Conservation (phyloP, 1,140 invertebrate genomes). For the Ridgeia piscesae region DNA sequence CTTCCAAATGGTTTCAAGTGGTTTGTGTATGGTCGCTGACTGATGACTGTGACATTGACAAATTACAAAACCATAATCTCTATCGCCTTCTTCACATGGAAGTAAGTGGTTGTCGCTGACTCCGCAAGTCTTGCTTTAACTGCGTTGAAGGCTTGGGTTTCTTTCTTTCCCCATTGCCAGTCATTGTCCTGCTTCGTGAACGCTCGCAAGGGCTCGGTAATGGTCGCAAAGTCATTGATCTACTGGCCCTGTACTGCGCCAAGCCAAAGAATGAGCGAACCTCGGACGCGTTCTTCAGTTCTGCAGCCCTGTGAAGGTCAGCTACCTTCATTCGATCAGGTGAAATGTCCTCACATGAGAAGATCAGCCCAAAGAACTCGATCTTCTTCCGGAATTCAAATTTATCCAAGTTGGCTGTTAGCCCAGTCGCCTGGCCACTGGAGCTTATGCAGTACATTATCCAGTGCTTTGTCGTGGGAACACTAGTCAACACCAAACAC, state of each 20-base stretch:
- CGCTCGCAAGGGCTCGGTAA: slow-evolving; percentile 33
- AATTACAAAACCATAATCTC: slow-evolving; percentile 46
- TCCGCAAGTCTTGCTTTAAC: slow-evolving; percentile 35
- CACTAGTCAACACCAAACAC: slow-evolving; percentile 12
- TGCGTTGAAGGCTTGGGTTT: slow-evolving; percentile 37
- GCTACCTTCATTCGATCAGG: slow-evolving; percentile 28
- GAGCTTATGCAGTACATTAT: background rate
- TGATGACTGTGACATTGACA: slow-evolving; percentile 40
- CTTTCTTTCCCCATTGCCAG: no score
- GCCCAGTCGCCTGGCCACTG: slow-evolving; percentile 29
- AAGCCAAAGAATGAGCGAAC: no score
- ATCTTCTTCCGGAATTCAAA: slow-evolving; percentile 33
- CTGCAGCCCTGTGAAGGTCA: slow-evolving; percentile 34
- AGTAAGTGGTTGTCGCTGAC: slow-evolving; percentile 24
- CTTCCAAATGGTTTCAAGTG: slow-evolving; percentile 28
- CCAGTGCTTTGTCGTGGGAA: background rate
- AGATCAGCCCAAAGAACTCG: no score
- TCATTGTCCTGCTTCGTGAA: slow-evolving; percentile 20
- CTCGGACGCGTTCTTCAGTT: slow-evolving; percentile 30
- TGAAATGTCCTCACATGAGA: slow-evolving; percentile 34
- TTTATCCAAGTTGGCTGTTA: slow-evolving; percentile 36
- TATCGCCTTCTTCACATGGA: no score
- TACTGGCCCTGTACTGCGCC: slow-evolving; percentile 32
- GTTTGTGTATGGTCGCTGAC: slow-evolving; percentile 45
- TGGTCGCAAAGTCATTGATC: no score